Evolutionary conservation across 1,140 invertebrate species (phyloP).

Genomic region (Rhynchophorus ferrugineus): DNA sequence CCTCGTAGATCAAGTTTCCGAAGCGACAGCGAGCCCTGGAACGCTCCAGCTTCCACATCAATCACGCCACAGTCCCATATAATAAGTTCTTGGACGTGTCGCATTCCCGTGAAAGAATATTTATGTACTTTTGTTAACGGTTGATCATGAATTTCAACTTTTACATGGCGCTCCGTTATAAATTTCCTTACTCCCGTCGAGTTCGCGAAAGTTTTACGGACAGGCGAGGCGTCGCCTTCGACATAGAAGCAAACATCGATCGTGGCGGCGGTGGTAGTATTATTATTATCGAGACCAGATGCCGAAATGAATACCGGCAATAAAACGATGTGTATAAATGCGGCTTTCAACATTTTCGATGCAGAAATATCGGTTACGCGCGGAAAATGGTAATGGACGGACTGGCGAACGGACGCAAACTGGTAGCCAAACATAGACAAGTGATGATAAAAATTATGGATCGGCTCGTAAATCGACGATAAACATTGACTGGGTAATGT

Average conservation of each 20-base stretch:
- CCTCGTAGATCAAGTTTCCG: conserved; percentile 8
- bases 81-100: conserved; percentile 6
- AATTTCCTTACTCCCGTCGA: conserved; percentile 3
- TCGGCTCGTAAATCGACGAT: no score
- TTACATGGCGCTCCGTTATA: conserved; percentile 8
- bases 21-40: conserved; percentile 3
- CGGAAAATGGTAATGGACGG: no score
- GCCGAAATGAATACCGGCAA: no score
- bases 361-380: no score
- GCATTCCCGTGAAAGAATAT: conserved; percentile 9
- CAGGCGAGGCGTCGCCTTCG: background rate
- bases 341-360: no score
- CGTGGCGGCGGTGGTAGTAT: background rate
- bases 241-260: conserved; percentile 12
- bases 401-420: no score
- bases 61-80: conserved; percentile 7
- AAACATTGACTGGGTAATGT: no score
- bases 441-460: no score
- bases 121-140: conserved; percentile 8
- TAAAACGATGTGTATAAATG: no score
- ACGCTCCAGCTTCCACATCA: conserved; percentile 8
- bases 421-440: no score
- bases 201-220: conserved; percentile 9
- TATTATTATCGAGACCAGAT: no score
- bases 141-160: conserved; percentile 16